A percentile compares a stretch with the other conserved stretches of the same genome.
phyloP scores from a whole-genome alignment of 2,888 invertebrate species.

The Galeopsomyia nigrocyanea region DNA sequence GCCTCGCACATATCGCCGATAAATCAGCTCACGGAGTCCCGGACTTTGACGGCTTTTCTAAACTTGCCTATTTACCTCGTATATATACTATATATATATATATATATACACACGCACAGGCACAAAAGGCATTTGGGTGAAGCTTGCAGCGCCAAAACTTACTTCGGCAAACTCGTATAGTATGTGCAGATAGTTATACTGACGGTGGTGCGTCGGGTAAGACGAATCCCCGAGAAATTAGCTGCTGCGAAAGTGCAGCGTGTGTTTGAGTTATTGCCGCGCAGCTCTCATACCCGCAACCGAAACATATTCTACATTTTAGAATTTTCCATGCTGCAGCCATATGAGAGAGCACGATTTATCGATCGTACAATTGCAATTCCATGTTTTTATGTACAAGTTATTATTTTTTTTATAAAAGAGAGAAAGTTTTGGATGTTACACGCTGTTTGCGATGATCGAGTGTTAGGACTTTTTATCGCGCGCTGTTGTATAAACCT shows the following conservation, averaged over 20 bases:
- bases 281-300: too few relatives aligned
- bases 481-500: conserved; percentile 13
- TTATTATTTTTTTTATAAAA: neutral
- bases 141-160: neutral
- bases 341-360: too few relatives aligned
- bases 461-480: conserved; percentile 3
- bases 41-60: conserved; percentile 63
- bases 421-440: conserved; percentile 11
- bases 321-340: too few relatives aligned
- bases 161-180: neutral
- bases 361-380: too few relatives aligned
- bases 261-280: too few relatives aligned
- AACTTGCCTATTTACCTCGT: conserved; percentile 51
- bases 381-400: too few relatives aligned
- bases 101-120: neutral
- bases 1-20: conserved; percentile 60
- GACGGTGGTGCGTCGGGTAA: conserved; percentile 7
- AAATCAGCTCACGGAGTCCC: conserved; percentile 54
- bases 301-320: too few relatives aligned
- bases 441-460: neutral
- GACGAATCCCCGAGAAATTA: conserved; percentile 1
- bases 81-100: neutral
- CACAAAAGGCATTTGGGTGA: neutral
- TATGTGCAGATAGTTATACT: conserved; percentile 32
- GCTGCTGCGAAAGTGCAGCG: too few relatives aligned